Conservation (phyloP, 2,113 vertebrate species). For the Hemibagrus wyckioides region DNA sequence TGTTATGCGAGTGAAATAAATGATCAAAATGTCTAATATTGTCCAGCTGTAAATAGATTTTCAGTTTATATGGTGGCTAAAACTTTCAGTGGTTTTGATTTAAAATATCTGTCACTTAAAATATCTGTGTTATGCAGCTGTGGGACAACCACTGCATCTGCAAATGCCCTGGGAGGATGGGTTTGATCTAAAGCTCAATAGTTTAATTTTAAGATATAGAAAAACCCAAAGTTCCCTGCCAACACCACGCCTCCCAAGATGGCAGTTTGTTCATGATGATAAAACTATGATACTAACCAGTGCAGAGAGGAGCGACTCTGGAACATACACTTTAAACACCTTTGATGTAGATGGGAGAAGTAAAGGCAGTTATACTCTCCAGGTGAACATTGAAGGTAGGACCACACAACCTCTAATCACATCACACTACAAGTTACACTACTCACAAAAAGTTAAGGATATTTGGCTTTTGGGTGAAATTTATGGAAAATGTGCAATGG, state of each 20-base stretch:
- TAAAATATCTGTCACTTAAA: too few species aligned
- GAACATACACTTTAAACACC: background rate
- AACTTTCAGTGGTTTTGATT: too few species aligned
- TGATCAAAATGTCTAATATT: background rate
- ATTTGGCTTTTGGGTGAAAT: background rate
- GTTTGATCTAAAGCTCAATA: background rate
- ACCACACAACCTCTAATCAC: conserved; percentile 1
- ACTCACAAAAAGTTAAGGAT: too few species aligned
- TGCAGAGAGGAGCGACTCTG: conserved; percentile 22
- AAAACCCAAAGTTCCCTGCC: background rate
- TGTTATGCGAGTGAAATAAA: background rate
- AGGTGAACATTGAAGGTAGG: conserved; percentile 28
- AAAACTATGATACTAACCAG: background rate
- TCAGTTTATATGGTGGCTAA: background rate
- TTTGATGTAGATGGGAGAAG: rapidly evolving
- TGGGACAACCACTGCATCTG: conserved; percentile 22
- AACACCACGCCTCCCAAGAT: background rate
- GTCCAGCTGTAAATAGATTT: background rate
- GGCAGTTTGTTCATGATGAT: background rate
- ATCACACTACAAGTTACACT: background rate
- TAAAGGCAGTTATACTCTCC: background rate
- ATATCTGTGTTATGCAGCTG: conserved; percentile 20
- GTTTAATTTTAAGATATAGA: background rate
- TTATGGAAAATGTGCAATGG: too few species aligned
- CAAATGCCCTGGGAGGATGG: background rate